Conservation (phyloP, 2,888 invertebrate species). For the Corbicula japonica region DNA sequence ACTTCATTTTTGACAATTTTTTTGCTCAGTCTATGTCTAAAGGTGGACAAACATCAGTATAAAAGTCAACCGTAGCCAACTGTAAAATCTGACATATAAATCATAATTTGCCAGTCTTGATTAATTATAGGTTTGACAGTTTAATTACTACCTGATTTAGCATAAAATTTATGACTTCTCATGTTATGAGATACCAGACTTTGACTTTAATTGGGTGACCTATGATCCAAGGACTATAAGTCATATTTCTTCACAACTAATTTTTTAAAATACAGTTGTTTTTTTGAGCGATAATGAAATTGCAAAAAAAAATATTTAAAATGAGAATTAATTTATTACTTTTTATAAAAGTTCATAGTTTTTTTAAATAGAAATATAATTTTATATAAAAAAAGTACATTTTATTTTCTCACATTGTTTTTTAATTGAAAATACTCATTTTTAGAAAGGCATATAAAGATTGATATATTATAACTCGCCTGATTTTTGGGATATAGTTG, state of each 20-base stretch:
- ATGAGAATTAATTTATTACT: too few species aligned
- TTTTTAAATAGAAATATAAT: slow-evolving; percentile 8
- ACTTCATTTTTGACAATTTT: too few species aligned
- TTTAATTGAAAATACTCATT: too few species aligned
- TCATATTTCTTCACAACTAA: too few species aligned
- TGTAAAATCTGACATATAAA: slow-evolving; percentile 16
- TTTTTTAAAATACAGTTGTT: too few species aligned
- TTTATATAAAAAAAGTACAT: background rate
- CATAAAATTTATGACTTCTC: slow-evolving; percentile 24
- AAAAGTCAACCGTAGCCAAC: background rate
- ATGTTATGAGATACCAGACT: background rate
- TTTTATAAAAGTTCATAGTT: background rate
- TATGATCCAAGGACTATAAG: too few species aligned
- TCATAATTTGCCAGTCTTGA: slow-evolving; percentile 34
- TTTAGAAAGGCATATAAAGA: too few species aligned
- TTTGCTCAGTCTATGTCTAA: background rate
- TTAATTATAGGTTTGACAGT: slow-evolving; percentile 38
- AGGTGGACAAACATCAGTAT: background rate
- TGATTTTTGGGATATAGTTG: too few species aligned
- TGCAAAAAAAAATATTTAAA: too few species aligned
- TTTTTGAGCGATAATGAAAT: too few species aligned
- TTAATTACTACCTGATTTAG: slow-evolving; percentile 31
- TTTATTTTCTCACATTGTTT: slow-evolving; percentile 1
- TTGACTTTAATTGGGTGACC: slow-evolving; percentile 3
- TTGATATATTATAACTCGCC: too few species aligned